Base-by-base conservation (phyloP, 2,113 vertebrate species). In the Megaceryle maxima region DNA sequence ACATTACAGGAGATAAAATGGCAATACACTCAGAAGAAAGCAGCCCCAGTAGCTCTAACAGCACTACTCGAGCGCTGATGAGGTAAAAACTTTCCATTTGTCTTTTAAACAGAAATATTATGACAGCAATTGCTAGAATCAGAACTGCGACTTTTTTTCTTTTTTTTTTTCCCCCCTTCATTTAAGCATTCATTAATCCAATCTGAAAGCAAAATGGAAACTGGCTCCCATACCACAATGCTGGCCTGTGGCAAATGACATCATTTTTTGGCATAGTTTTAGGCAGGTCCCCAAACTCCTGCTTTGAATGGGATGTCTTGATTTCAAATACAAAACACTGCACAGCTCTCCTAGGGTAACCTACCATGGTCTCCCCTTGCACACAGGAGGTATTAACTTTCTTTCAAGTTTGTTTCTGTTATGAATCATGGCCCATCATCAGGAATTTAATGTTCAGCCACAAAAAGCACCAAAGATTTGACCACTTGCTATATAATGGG, bases 121-220 rank as follows among this genome's bases (percentile, higher is more conserved):
- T 5, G 29, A 43, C 31, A 92, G 73, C 48, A 87, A 66, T 25
- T 76, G 28, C 13, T 69, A 48, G 64, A 82, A 72, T 72, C 48
- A 91, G 73, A 91, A 79, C 35, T 0, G 0, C 29, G 24, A 50
- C 46, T 46, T n/a, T n/a, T n/a, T n/a, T n/a, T n/a, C n/a, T n/a
- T n/a, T n/a, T n/a, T n/a, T n/a, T n/a, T n/a, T n/a, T n/a, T n/a
- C n/a, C n/a, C 21, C 48, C 48, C 9, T 50, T 59, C 51, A 43
- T 56, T 46, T 67, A 84, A 87, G 12, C 41, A 59, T 73, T 83
- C 56, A 26, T 62, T 88, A 68, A 7, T 69, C 28, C 57, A 79
- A 9, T 79, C 37, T 76, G 83, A 95, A 96, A 91, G 85, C 51
- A 81, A 67, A 80, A 78, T 53, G 43, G 86, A 89, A 94, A 87